A percentile compares a stretch with the other conserved stretches of the same genome.
These are phyloP conservation scores for Apoda limacodes DNA, from an alignment of 2,888 invertebrate species.

Conservation along the genomic window DNA sequence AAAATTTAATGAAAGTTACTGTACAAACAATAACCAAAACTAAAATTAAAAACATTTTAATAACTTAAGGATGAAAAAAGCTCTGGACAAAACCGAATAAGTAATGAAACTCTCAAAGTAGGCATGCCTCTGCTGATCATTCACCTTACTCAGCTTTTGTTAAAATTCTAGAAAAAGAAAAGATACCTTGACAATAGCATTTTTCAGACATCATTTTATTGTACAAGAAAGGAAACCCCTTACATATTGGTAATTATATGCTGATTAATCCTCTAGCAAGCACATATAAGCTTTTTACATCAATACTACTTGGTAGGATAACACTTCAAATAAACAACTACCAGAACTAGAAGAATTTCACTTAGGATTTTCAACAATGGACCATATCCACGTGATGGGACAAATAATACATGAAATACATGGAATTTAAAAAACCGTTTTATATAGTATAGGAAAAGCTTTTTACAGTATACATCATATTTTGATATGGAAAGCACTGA, in stretches of 20 bases:
- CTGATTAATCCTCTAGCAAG: slow-evolving; percentile 4
- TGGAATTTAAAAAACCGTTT: slow-evolving; percentile 8
- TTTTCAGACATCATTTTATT: slow-evolving; percentile 6
- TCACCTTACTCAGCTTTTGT: slow-evolving; percentile 17
- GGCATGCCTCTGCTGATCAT: slow-evolving; percentile 9
- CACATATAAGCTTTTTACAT: slow-evolving; percentile 7
- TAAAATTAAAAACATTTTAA: too few relatives aligned
- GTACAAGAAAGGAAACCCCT: slow-evolving; percentile 5
- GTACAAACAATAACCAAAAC: too few relatives aligned
- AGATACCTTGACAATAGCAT: slow-evolving; percentile 7
- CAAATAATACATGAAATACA: slow-evolving; percentile 15
- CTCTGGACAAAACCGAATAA: slow-evolving; percentile 12
- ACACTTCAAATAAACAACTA: too few relatives aligned
- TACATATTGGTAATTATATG: slow-evolving; percentile 1
- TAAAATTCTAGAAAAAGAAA: slow-evolving; percentile 7
- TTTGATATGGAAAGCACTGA: slow-evolving; percentile 11
- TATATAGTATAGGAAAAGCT: slow-evolving; percentile 3
- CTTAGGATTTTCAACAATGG: too few relatives aligned
- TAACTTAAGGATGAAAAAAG: too few relatives aligned
- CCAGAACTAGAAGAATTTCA: slow-evolving; percentile 16
- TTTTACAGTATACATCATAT: slow-evolving; percentile 10
- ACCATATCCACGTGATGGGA: too few relatives aligned
- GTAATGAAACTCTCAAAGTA: slow-evolving; percentile 16
- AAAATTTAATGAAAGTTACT: too few relatives aligned
- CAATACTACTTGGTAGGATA: slow-evolving; percentile 6